Percentiles rank a stretch among this genome's conserved stretches.
These are phyloP conservation scores for Rhingia rostrata DNA, from an alignment of 2,888 invertebrate species.

Conservation along the genomic window DNA sequence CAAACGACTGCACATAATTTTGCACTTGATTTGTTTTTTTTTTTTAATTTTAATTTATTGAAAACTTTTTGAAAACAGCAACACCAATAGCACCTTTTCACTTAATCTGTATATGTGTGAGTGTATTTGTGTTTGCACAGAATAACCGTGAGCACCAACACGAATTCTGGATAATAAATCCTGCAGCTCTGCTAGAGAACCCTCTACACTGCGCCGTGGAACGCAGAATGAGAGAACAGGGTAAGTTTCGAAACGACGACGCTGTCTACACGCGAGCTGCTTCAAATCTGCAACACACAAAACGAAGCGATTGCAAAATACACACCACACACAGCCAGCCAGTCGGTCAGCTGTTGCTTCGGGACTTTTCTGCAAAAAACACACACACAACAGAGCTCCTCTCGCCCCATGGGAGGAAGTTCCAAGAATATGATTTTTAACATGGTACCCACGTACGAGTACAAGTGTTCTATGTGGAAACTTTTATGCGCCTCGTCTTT, in stretches of 20 bases:
- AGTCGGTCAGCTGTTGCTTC: conserved; percentile 68
- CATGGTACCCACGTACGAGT: conserved; percentile 23
- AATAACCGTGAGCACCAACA: conserved; percentile 38
- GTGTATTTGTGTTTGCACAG: neutral
- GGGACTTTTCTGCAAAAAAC: conserved; percentile 59
- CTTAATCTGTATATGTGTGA: conserved; percentile 30
- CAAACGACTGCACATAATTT: conserved; percentile 55
- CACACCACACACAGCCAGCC: neutral
- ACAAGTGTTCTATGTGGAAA: conserved; percentile 41
- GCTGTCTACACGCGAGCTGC: conserved; percentile 37
- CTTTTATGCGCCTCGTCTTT: conserved; percentile 57
- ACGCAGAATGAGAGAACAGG: conserved; percentile 66
- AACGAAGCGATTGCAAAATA: conserved; percentile 31
- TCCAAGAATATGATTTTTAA: conserved; percentile 29
- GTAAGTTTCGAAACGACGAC: conserved; percentile 37
- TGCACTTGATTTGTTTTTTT: conserved; percentile 43
- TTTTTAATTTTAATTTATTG: conserved; percentile 4
- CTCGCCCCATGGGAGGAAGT: conserved; percentile 25
- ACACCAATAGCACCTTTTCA: conserved; percentile 32
- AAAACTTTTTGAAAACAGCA: conserved; percentile 11
- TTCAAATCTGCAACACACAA: conserved; percentile 50
- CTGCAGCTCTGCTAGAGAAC: conserved; percentile 41
- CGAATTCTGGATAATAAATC: conserved; percentile 35
- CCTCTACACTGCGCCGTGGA: conserved; percentile 48
- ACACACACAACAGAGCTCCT: conserved; percentile 11